Base-by-base conservation (phyloP, 2,797 vertebrate genomes). In the Labroides dimidiatus region DNA sequence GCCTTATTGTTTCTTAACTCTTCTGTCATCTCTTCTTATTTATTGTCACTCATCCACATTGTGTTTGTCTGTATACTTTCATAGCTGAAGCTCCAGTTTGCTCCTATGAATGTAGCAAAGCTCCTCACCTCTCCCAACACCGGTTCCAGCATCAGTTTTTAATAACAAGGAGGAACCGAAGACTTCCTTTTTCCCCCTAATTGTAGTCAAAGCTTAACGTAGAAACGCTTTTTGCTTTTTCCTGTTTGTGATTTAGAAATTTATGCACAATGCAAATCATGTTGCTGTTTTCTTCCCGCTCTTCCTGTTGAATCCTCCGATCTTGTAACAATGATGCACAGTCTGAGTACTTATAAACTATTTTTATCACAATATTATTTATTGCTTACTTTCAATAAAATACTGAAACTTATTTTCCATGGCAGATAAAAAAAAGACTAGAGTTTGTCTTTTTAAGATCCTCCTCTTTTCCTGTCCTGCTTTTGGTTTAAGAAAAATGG, bases 291-390 rank as follows among this genome's bases (percentile, higher is more conserved):
- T 91, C 89, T 93, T 94, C 92, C 92, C 91, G 85, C 90, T 81
- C 73, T 72, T 64, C 91, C 90, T 87, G 21, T 88, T 84, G 80
- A 82, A 87, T 86, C 82, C 81, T 88, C 85, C 91, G 89, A 94
- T 95, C 94, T 91, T 96, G 94, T 98, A 97, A 98, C 96, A 95
- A 92, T 94, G 93, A 94, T 99, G 97, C 98, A 98, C 97, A 98
- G 97, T 95, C 95, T 93, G 92, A 93, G 91, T 94, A 95, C 96
- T 96, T 95, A 96, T 94, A 95, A 96, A 95, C 96, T 97, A 94
- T 98, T 98, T 98, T 99, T 98, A 98, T 97, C 97, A 98, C 97
- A 98, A 96, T 98, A 97, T 99, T 99, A 99, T 99, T 99, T 99
- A 99, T 99, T 99, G 96, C 95, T 96, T 96, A 96, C 95, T 96